Base-by-base conservation (phyloP, 2,888 invertebrate species). In the Agrotis puta region DNA sequence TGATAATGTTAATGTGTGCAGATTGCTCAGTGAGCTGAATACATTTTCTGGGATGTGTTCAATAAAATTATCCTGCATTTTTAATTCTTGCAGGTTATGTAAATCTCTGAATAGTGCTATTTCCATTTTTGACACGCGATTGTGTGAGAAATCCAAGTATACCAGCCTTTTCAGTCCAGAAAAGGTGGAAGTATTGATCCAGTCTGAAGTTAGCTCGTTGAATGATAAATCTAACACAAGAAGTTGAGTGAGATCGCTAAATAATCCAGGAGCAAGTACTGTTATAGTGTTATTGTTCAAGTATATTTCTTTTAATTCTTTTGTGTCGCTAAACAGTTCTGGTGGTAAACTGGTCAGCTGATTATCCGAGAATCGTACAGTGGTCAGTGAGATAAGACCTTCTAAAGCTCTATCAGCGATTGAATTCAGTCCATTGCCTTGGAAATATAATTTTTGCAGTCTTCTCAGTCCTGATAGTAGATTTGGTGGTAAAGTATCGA, bases 151-250 rank as follows among this genome's bases (percentile, higher is more conserved):
- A 90, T 98, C 98, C 73, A 98, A 94, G 81, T 98, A 97, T 39
- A 98, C 97, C 18, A 98, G 96, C 73, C 98, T 96, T 85, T 98
- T 97, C 53, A 98, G 95, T 84, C 98, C 98, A 61, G 97, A 96
- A 91, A 98, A 98, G 16, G 98, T 98, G 3, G 97, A 98, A 27
- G 98, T 97, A 90, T 98, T 98, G 77, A 98, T 97, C 98, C 98
- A 98, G 89, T 98, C 98, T 61, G 98, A 97, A 4, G 98, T 98
- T 76, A 98, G 94, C 92, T 98, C 98, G 91, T 98, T 98, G 84
- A 97, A 97, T 43, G 98, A 98, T 86, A 98, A 93, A 93, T 98
- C 98, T 76, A 98, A 94, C 76, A 98, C 97, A 64, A 98, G 93
- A 64, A 98, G 96, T 92, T 98, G 98, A 66, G 97, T 96, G 69